These are phyloP conservation scores for Smutsia temminckii DNA, from an alignment of 2,797 vertebrate genomes.

Conservation along the genomic window DNA sequence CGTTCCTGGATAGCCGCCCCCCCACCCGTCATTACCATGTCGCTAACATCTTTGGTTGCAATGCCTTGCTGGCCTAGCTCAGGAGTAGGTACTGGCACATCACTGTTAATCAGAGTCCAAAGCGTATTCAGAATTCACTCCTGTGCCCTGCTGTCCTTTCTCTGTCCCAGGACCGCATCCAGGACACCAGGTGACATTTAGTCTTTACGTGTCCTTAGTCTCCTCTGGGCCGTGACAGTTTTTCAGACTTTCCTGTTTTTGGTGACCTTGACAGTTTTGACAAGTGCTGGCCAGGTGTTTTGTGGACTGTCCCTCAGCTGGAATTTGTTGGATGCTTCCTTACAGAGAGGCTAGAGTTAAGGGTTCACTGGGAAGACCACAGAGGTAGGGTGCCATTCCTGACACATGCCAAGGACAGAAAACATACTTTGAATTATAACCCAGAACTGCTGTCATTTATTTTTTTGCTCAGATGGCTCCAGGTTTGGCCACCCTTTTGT, in stretches of 20 bases:
- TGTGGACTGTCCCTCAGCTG: not conserved
- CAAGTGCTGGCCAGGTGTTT: not conserved
- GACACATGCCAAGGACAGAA: not conserved
- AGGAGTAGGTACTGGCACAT: not conserved
- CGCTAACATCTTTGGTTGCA: accelerated
- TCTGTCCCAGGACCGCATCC: not conserved
- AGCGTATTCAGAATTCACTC: not conserved
- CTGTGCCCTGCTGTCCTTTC: not conserved
- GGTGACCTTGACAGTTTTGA: not conserved
- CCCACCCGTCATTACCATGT: too few relatives aligned
- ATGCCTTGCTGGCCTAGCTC: not conserved
- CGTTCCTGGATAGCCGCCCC: not conserved
- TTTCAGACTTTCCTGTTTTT: not conserved
- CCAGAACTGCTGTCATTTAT: not conserved
- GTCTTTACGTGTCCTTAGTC: not conserved
- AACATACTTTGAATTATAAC: not conserved
- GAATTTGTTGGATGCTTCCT: not conserved
- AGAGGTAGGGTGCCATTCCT: not conserved
- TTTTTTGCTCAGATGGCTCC: not conserved
- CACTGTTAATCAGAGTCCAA: not conserved
- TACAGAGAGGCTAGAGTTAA: not conserved
- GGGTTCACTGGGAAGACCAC: not conserved
- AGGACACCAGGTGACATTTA: not conserved
- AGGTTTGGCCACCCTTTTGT: not conserved
- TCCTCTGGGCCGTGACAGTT: not conserved